Evolutionary conservation across 2,113 vertebrate genomes (phyloP).

Genomic region (Ariopsis seemanni): DNA sequence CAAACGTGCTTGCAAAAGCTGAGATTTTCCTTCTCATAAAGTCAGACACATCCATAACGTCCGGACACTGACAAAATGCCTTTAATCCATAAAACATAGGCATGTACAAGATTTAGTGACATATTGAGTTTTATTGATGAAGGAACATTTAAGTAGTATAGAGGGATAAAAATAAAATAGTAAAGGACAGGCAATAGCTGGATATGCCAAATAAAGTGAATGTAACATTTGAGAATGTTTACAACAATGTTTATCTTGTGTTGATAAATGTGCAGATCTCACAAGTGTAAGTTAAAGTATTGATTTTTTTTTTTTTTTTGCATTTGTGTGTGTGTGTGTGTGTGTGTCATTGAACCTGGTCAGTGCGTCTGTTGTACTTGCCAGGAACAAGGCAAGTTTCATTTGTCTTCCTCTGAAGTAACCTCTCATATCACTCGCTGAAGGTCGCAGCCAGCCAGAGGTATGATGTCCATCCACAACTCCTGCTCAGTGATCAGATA

Average conservation of each 20-base stretch:
- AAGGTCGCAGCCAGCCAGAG: constrained; percentile 57
- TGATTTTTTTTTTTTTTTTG: not conserved
- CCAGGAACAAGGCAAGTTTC: not conserved
- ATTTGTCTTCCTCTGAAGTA: not conserved
- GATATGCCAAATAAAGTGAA: not conserved
- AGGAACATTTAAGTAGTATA: not conserved
- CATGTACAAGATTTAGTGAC: not conserved
- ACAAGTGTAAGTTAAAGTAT: not conserved
- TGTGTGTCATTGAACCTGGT: constrained; percentile 46
- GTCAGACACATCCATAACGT: not conserved
- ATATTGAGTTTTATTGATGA: constrained; percentile 5
- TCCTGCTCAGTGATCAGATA: constrained; percentile 65
- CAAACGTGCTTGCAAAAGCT: not conserved
- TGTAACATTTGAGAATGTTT: not conserved
- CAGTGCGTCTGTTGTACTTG: constrained; percentile 45
- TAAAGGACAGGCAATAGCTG: not conserved
- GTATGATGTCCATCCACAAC: constrained; percentile 79
- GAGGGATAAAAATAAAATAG: not conserved
- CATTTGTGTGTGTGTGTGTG: constrained; percentile 17
- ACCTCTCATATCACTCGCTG: not conserved
- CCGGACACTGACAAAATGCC: not conserved
- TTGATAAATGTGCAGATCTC: not conserved
- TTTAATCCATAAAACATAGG: not conserved
- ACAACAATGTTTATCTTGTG: not conserved
- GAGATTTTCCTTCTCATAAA: not conserved